These are phyloP conservation scores for Lasioglossum malachurum DNA, from an alignment of 2,888 invertebrate species.

Conservation along the genomic window DNA sequence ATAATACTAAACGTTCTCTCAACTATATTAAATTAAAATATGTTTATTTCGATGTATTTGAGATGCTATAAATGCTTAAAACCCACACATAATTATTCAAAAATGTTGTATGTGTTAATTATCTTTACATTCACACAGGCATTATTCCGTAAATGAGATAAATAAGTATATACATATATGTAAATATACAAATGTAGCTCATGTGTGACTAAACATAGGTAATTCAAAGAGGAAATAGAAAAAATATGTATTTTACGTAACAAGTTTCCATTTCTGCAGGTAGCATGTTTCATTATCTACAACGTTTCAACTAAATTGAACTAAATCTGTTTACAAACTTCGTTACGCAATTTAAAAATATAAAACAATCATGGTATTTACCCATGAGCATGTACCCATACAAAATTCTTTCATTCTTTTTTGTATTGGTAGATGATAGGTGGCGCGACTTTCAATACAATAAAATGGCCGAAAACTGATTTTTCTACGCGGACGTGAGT, in stretches of 20 bases:
- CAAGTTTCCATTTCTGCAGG: background rate
- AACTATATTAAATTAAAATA: background rate
- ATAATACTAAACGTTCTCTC: background rate
- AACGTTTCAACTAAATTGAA: background rate
- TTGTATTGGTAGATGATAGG: constrained; percentile 53
- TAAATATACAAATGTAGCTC: background rate
- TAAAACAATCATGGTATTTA: background rate
- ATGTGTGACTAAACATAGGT: background rate
- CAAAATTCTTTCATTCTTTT: constrained; percentile 17
- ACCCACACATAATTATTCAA: background rate
- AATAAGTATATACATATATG: background rate
- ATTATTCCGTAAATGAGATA: background rate
- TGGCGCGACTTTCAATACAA: constrained; percentile 67
- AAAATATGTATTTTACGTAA: constrained; percentile 26
- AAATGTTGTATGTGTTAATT: background rate
- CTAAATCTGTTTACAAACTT: background rate
- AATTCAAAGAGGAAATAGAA: constrained; percentile 13
- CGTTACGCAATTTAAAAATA: background rate
- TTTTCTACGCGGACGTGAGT: constrained; percentile 65
- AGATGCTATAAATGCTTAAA: background rate
- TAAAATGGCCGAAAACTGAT: constrained; percentile 76
- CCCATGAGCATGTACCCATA: background rate
- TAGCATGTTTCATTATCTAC: background rate
- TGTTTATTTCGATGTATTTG: background rate
- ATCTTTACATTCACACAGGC: background rate